Percentiles rank a stretch among this genome's conserved stretches.
phyloP scores from a whole-genome alignment of 92 coral and sea anemone genomes.

The Plumapathes pennacea region DNA sequence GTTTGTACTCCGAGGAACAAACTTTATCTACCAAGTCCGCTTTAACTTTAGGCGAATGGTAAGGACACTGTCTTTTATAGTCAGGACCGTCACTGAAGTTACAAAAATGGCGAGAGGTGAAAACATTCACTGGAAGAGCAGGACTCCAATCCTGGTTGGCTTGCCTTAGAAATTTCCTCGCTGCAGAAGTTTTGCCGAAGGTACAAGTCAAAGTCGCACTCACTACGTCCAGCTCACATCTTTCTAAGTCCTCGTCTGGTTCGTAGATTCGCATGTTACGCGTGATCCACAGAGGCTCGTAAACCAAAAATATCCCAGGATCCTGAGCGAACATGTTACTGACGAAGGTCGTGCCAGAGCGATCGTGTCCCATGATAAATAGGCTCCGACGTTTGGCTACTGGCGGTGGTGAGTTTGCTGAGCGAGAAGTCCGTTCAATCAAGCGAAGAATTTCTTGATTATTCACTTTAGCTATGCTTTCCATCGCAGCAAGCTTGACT shows the following conservation, averaged over 20 bases:
- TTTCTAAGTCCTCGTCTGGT: not conserved
- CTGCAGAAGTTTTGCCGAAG: constrained; percentile 23
- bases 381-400: constrained; percentile 36
- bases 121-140: constrained; percentile 19
- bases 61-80: constrained; percentile 1
- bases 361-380: constrained; percentile 60
- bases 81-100: not conserved
- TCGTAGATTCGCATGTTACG: not conserved
- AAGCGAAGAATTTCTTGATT: too few species aligned
- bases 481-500: too few species aligned
- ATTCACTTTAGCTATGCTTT: too few species aligned
- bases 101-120: constrained; percentile 15
- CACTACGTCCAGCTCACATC: constrained; percentile 19
- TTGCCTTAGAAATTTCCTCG: constrained; percentile 25
- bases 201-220: constrained; percentile 41
- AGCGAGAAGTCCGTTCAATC: too few species aligned
- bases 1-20: constrained; percentile 24
- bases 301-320: constrained; percentile 55
- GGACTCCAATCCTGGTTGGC: constrained; percentile 5
- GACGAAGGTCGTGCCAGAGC: constrained; percentile 67
- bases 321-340: constrained; percentile 59
- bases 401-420: too few species aligned
- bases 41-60: not conserved
- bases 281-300: constrained; percentile 71
- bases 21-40: constrained; percentile 27